These are phyloP conservation scores for Catonia carolina DNA, from an alignment of 2,888 invertebrate species.

Conservation along the genomic window DNA sequence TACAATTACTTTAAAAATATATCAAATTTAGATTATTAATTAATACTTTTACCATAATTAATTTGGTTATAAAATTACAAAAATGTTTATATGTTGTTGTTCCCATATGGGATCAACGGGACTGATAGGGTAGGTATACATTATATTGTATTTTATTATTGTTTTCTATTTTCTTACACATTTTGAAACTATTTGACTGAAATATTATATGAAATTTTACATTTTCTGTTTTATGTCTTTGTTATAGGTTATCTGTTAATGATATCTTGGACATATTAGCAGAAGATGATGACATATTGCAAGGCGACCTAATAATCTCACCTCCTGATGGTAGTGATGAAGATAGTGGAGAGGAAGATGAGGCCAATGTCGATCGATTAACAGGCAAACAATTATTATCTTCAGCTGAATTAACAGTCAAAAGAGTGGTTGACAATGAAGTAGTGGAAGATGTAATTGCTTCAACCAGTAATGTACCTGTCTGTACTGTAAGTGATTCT, in stretches of 20 bases:
- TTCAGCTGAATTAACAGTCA: background rate
- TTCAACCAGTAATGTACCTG: no score
- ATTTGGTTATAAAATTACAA: background rate
- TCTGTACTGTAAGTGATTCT: no score
- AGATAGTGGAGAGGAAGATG: conserved; percentile 9
- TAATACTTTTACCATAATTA: background rate
- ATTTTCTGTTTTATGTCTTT: conserved; percentile 5
- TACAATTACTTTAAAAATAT: no score
- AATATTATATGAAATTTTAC: background rate
- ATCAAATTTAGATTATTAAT: no score
- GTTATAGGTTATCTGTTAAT: conserved; percentile 5
- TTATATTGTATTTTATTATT: background rate
- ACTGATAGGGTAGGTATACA: background rate
- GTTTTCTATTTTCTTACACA: no score
- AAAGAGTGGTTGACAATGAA: background rate
- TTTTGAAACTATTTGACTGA: no score
- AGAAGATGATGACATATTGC: background rate
- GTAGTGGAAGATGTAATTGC: background rate
- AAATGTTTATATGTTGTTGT: conserved; percentile 2
- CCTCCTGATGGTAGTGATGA: conserved; percentile 9
- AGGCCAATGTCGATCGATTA: background rate
- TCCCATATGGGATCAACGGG: conserved; percentile 12
- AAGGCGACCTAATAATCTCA: background rate
- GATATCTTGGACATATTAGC: background rate
- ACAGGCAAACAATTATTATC: background rate